Conservation (phyloP, 1,140 invertebrate genomes). For the Ylistrum balloti region DNA sequence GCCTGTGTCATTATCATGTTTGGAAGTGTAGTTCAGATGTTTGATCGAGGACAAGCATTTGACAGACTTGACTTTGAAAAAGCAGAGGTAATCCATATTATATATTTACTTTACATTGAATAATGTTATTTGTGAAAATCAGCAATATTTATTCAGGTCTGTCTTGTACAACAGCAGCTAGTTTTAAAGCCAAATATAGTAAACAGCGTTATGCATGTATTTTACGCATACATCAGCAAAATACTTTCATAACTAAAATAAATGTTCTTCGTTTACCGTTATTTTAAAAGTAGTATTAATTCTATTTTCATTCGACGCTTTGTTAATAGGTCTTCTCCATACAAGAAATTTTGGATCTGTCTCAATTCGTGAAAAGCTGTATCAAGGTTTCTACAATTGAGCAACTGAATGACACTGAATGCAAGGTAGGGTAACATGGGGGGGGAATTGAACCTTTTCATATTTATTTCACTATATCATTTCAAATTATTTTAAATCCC, state of each 20-base stretch:
- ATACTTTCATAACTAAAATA: too few relatives aligned
- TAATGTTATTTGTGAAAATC: too few relatives aligned
- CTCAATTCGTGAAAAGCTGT: background rate
- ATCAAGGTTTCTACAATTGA: background rate
- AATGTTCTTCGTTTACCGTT: too few relatives aligned
- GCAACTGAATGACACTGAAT: background rate
- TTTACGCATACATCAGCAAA: too few relatives aligned
- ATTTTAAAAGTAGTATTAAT: background rate
- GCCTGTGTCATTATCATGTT: background rate
- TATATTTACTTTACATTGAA: too few relatives aligned
- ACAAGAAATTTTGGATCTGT: background rate
- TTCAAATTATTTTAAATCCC: too few relatives aligned
- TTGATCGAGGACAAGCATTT: slow-evolving; percentile 17
- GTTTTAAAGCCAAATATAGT: too few relatives aligned
- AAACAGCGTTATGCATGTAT: too few relatives aligned
- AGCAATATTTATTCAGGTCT: too few relatives aligned
- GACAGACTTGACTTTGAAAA: background rate
- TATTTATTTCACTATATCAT: too few relatives aligned
- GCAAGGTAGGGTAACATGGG: slow-evolving; percentile 1
- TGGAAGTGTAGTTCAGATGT: slow-evolving; percentile 4
- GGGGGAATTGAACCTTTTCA: too few relatives aligned
- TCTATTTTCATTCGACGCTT: background rate
- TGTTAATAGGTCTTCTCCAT: background rate
- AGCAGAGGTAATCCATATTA: background rate
- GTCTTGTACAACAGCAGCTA: too few relatives aligned